A percentile compares a stretch with the other conserved stretches of the same genome.
These are phyloP conservation scores for Pseudomyrmex flavicornis DNA, from an alignment of 1,140 invertebrate genomes.

Conservation along the genomic window DNA sequence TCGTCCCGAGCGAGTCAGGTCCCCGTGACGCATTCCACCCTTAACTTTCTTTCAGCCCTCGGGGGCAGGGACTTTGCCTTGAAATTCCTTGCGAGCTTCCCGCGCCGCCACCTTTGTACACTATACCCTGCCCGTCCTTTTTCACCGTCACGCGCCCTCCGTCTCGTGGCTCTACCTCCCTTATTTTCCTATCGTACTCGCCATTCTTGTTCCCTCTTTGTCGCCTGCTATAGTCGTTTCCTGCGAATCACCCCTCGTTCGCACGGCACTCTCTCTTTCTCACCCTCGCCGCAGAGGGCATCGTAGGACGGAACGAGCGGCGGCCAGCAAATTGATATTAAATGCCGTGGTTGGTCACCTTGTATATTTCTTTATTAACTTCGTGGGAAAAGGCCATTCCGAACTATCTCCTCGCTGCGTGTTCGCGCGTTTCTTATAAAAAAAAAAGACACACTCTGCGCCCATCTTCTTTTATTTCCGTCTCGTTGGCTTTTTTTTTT, in stretches of 20 bases:
- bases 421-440: constrained; percentile 53
- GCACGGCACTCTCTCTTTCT: constrained; percentile 11
- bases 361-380: constrained; percentile 83
- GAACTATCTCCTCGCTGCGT: constrained; percentile 27
- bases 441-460: background rate
- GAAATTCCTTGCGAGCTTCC: constrained; percentile 72
- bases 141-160: constrained; percentile 63
- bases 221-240: constrained; percentile 63
- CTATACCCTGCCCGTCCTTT: constrained; percentile 43
- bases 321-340: constrained; percentile 82
- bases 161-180: constrained; percentile 66
- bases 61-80: constrained; percentile 57
- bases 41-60: constrained; percentile 67
- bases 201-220: constrained; percentile 59
- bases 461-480: constrained; percentile 23
- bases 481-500: background rate
- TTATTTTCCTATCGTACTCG: constrained; percentile 73
- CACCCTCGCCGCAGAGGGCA: constrained; percentile 61
- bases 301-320: constrained; percentile 71
- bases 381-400: constrained; percentile 65
- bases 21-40: constrained; percentile 57
- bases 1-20: constrained; percentile 55
- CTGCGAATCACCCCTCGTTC: constrained; percentile 52
- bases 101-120: constrained; percentile 65
- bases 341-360: constrained; percentile 82